Conservation (phyloP, 2,888 invertebrate species). For the Heliconius aoede region DNA sequence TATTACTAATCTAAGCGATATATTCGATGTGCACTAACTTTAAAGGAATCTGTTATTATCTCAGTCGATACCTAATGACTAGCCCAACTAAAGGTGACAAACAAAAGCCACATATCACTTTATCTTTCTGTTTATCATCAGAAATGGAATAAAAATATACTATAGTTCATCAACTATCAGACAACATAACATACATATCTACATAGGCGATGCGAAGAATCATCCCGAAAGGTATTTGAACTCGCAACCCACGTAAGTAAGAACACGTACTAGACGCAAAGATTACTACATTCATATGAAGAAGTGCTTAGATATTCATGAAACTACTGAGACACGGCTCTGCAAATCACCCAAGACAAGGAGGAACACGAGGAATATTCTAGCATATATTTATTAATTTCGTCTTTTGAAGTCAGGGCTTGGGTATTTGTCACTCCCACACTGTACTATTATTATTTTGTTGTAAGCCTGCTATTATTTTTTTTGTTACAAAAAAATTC, state of each 20-base stretch:
- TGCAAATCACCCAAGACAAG: slow-evolving; percentile 25
- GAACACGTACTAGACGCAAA: not conserved
- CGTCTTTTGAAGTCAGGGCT: not conserved
- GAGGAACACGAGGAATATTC: not conserved
- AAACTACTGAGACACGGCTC: slow-evolving; percentile 26
- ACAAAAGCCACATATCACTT: not conserved
- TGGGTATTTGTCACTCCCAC: not conserved
- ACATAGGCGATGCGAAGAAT: too few species aligned
- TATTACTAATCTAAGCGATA: too few species aligned
- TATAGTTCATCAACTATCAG: not conserved
- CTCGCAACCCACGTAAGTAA: not conserved
- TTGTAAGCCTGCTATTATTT: too few species aligned
- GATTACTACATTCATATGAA: slow-evolving; percentile 15
- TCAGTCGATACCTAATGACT: too few species aligned
- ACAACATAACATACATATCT: not conserved
- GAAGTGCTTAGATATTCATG: slow-evolving; percentile 32
- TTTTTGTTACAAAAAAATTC: too few species aligned
- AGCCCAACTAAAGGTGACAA: not conserved
- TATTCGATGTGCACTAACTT: too few species aligned
- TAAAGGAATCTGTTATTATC: too few species aligned
- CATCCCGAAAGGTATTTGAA: slow-evolving; percentile 1
- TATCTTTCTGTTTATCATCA: not conserved
- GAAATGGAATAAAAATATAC: not conserved
- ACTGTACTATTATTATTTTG: too few species aligned
- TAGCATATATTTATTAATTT: slow-evolving; percentile 5